Evolutionary conservation across 2,113 vertebrate genomes (phyloP), one percentile per base, ranked within the genome.

Genomic region (Spea multiplicata): DNA sequence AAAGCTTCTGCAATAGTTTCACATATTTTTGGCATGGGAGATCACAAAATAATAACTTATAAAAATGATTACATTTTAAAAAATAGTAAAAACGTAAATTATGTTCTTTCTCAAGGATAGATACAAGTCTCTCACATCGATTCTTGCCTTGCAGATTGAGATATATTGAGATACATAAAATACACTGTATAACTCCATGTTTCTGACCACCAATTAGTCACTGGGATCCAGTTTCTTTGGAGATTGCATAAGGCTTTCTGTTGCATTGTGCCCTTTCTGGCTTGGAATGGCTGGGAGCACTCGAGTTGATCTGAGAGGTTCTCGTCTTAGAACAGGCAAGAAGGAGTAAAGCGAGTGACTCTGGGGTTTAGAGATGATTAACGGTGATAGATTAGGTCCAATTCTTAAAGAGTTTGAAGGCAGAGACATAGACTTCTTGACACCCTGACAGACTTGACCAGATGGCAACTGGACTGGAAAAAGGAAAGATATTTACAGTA

Each of bases 231-330:
- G 12, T 49, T 86, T 81, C 53, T 4, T 78, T 16, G 74, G n/a
- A 6, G 68, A n/a, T 70, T 61, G 83, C 30, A 81, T 77, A 76
- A 74, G 9, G 5, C 83, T 71, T 74, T 84, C 83, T 49, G 47
- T 14, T 57, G 82, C 76, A 66, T 77, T 84, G 44, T 82, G 78
- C 82, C 88, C 90, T 78, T 89, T 91, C 73, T 92, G 93, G 44
- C 91, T 91, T 75, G 92, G 91, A 44, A 95, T 94, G 13, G 94
- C 92, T 67, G 94, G 95, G 53, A 95, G 91, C 59, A 94, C 90
- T 80, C 85, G 83, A 48, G 84, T 92, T 80, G 89, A 84, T 80
- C 91, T 83, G 13, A 93, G 86, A 59, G 89, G 85, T 8, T 94
- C 90, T 83, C 86, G 87, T 81, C 89, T 85, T 3, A 92, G 78